Base-by-base conservation (phyloP, 2,797 vertebrate genomes). In the Liasis olivaceus region DNA sequence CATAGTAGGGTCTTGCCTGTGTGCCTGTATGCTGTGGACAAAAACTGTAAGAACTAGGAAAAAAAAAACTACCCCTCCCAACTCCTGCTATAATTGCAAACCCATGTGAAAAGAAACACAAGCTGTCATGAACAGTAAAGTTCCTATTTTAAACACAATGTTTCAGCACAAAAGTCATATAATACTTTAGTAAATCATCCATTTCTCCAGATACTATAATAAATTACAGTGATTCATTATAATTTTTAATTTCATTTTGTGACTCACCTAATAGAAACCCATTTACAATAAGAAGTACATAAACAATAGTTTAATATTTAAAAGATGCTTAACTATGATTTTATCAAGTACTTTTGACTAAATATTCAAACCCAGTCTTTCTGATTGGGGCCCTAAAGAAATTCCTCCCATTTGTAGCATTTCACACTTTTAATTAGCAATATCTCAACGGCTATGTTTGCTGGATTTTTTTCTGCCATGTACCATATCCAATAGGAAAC, bases 361-460 rank as follows among this genome's bases (percentile, higher is more conserved):
- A 85, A 85, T 22, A 24, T 4, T 85, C 11, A 28, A 7, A 51
- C 54, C 69, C 36, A 51, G 20, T 13, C 51, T 69, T 9, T 56
- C 5, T 17, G 9, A 69, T 56, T 26, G n/a, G 20, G 4, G 8
- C 20, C 20, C 22, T 72, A 1, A 28, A 20, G 22, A 66, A 91
- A 36, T 59, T n/a, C 77, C 66, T 89, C 63, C 22, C 42, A 28
- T 60, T 59, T 69, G 91, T 20, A 14, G 13, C 60, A 0, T 59
- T 94, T 60, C 86, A 84, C 91, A 62, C 54, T 91, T 96, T 91
- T 24, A 90, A 84, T 31, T 77, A 63, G 0, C 0, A 60, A 92
- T 1, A n/a, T 36, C 84, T 86, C 0, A 95, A 90, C 9, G 85
- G 54, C 13, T 4, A 0, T 84, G 36, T 36, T 36, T 36, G 36